A percentile compares a stretch with the other conserved stretches of the same genome.
Conservation (phyloP, 2,797 vertebrate genomes). For the Loris lydekkerianus region DNA sequence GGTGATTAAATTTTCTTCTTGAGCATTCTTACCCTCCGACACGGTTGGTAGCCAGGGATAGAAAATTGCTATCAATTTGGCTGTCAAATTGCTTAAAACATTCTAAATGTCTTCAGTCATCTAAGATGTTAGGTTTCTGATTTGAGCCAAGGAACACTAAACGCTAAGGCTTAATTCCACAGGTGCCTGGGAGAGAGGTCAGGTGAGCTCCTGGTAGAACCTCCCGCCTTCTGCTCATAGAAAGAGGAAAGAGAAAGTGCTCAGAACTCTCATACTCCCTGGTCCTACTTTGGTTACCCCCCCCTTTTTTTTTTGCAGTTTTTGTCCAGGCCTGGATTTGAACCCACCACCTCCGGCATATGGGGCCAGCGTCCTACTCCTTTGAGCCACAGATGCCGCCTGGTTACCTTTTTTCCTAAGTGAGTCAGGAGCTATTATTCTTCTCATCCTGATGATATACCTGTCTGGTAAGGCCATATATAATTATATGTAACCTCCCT, state of each 20-base stretch:
- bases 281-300: not conserved
- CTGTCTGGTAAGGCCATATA: not conserved
- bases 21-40: not conserved
- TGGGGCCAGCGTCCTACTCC: too few relatives aligned
- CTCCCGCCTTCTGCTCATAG: not conserved
- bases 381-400: too few relatives aligned
- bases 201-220: not conserved
- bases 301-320: too few relatives aligned
- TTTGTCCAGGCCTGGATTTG: too few relatives aligned
- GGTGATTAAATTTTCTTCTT: constrained; percentile 49
- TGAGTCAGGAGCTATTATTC: not conserved
- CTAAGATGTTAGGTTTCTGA: not conserved
- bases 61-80: not conserved
- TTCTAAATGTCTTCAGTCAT: not conserved
- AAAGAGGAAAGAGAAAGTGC: not conserved
- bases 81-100: not conserved
- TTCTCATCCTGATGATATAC: not conserved
- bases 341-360: too few relatives aligned
- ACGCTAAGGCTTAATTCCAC: not conserved
- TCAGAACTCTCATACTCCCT: not conserved
- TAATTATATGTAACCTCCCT: not conserved
- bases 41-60: not conserved
- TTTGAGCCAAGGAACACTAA: not conserved
- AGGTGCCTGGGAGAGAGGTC: not conserved
- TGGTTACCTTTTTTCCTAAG: not conserved